Base-by-base conservation (phyloP, 2,113 vertebrate species). In the Paradisaea rubra region DNA sequence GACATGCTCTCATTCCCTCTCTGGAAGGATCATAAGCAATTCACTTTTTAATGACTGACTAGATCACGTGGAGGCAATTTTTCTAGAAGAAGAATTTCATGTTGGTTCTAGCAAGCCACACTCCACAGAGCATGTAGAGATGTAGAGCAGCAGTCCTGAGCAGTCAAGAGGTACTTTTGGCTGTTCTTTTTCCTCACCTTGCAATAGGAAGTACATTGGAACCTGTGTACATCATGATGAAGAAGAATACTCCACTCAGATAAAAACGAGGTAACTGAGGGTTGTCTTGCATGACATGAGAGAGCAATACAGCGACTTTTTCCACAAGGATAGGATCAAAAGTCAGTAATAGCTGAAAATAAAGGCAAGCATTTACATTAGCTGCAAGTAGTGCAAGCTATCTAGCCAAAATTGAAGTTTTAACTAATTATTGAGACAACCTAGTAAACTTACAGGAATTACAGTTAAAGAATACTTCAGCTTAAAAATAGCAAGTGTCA, bases 141-240 rank as follows among this genome's bases (percentile, higher is more conserved):
- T 24, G 30, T 7, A 57, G 12, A 65, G 10, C 15, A 84, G 14
- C 35, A 85, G 44, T 24, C 15, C 25, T 52, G 20, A 71, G n/a
- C 9, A 11, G 17, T 30, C 19, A 76, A 52, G 24, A 42, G 2
- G 5, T 13, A 87, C 11, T 81, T 86, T 28, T 54, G 63, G 31
- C 11, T 27, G 47, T 11, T 53, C 13, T 45, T 83, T 47, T 88
- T 95, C 95, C 97, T 98, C 94, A 99, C 99, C 99, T 99, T 74
- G 99, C 99, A 49, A 99, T 98, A 81, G 99, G 99, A 95, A 99
- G 99, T 52, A 99, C 99, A 33, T 99, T 99, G 97, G 99, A 99
- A 91, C 99, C 99, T 1, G 99, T 99, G 97, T 99, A 99, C 99
- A 99, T 99, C 99, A 99, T 99, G 97, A 99, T 99, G 96, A 99